Conservation (phyloP, 37 sponge, comb jelly and placozoan genomes). For the Corticium candelabrum region DNA sequence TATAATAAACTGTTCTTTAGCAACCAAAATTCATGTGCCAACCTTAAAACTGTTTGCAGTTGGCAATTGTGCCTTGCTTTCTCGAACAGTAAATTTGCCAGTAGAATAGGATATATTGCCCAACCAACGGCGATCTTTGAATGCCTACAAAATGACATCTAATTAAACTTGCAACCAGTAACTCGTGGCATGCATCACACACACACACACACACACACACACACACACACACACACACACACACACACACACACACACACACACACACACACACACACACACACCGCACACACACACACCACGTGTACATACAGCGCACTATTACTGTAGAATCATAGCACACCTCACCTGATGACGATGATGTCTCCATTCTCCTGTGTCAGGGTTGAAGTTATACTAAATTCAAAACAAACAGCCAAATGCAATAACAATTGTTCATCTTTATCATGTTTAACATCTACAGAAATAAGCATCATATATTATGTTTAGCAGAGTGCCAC, state of each 20-base stretch:
- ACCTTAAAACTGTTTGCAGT: too few relatives aligned
- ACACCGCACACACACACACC: background rate
- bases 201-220: background rate
- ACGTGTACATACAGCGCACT: too few relatives aligned
- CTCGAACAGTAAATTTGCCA: conserved; percentile 2
- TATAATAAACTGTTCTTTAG: too few relatives aligned
- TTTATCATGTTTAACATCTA: too few relatives aligned
- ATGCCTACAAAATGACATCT: background rate
- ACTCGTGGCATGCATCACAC: too few relatives aligned
- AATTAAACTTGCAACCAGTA: too few relatives aligned
- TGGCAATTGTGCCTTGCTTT: too few relatives aligned
- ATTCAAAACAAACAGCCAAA: background rate
- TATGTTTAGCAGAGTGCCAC: too few relatives aligned
- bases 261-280: background rate
- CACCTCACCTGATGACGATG: background rate
- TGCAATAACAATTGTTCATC: too few relatives aligned
- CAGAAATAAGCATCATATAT: too few relatives aligned
- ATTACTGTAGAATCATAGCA: background rate
- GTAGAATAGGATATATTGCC: conserved; percentile 36
- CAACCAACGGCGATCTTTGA: conserved; percentile 53
- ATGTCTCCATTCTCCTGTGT: conserved; percentile 59
- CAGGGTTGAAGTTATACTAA: conserved; percentile 38
- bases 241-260: background rate
- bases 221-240: background rate
- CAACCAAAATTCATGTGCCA: too few relatives aligned